Conservation (phyloP, 2,888 invertebrate genomes). For the Craniophora ligustri region DNA sequence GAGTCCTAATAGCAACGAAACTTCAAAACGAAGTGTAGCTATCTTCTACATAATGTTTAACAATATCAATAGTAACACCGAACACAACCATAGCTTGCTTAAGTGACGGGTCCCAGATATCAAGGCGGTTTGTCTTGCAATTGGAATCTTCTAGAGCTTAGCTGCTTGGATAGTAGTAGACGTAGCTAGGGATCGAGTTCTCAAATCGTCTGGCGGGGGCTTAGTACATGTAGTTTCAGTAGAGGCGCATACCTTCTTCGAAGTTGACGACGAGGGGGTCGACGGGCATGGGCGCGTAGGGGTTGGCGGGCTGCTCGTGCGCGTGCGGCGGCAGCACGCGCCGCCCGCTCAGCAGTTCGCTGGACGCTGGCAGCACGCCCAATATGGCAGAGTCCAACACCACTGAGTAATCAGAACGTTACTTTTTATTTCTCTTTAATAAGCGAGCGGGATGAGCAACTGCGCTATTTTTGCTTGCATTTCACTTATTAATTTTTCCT, state of each 20-base stretch:
- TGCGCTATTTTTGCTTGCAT: too few relatives aligned
- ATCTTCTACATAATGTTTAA: conserved; percentile 30
- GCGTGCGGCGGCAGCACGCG: conserved; percentile 73
- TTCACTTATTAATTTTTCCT: neutral
- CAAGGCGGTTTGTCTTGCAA: neutral
- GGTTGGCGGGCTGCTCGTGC: conserved; percentile 66
- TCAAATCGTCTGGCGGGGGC: conserved; percentile 68
- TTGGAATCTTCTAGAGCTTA: conserved; percentile 30
- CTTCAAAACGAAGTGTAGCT: conserved; percentile 37
- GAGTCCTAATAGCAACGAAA: conserved; percentile 28
- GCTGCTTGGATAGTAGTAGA: conserved; percentile 2
- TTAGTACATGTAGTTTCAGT: conserved; percentile 87
- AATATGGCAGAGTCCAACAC: conserved; percentile 82
- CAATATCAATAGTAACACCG: conserved; percentile 42
- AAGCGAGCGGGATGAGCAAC: too few relatives aligned
- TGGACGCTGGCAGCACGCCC: conserved; percentile 77
- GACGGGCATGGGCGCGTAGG: conserved; percentile 86
- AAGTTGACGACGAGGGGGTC: conserved; percentile 93
- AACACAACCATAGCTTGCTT: conserved; percentile 39
- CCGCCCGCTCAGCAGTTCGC: conserved; percentile 76
- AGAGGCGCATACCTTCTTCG: conserved; percentile 95
- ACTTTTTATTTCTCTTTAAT: neutral
- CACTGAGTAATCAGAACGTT: conserved; percentile 56
- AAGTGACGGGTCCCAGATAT: conserved; percentile 16
- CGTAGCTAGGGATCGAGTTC: conserved; percentile 46